Conservation (phyloP, 35 echinoderm and acorn worm species). For the Stichopus chloronotus region DNA sequence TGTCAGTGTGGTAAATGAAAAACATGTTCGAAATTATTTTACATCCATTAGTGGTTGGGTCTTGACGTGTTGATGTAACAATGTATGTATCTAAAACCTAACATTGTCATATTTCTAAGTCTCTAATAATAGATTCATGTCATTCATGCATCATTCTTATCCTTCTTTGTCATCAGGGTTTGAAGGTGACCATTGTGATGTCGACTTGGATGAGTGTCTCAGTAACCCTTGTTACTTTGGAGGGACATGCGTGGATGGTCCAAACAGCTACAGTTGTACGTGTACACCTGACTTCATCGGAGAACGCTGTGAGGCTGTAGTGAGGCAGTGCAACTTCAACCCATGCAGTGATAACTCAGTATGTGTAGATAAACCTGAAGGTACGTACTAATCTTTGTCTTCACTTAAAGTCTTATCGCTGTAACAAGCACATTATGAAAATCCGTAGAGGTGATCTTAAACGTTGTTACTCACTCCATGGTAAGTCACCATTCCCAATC, state of each 20-base stretch:
- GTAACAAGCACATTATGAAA: too few relatives aligned
- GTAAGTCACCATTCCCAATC: too few relatives aligned
- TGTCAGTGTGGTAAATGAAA: too few relatives aligned
- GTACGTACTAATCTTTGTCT: conserved; percentile 42
- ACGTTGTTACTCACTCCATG: too few relatives aligned
- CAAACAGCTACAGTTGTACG: conserved; percentile 75
- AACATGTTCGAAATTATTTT: too few relatives aligned
- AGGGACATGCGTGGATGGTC: conserved; percentile 81
- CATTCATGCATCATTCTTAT: background rate
- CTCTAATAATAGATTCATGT: too few relatives aligned
- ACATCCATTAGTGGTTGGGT: too few relatives aligned
- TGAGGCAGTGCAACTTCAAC: conserved; percentile 95
- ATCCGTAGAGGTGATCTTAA: too few relatives aligned
- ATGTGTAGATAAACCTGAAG: conserved; percentile 89
- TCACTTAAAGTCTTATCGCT: background rate
- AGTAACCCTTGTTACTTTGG: conserved; percentile 94
- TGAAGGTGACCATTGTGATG: conserved; percentile 77
- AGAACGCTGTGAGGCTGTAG: conserved; percentile 82
- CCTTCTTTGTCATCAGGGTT: conserved; percentile 63
- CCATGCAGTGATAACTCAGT: conserved; percentile 90
- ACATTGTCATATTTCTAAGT: too few relatives aligned
- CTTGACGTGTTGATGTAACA: too few relatives aligned
- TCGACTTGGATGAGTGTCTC: conserved; percentile 83
- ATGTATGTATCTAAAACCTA: too few relatives aligned
- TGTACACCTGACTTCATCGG: conserved; percentile 84